Evolutionary conservation across 2,888 invertebrate species (phyloP).

Genomic region (Oxystoma pomonae): DNA sequence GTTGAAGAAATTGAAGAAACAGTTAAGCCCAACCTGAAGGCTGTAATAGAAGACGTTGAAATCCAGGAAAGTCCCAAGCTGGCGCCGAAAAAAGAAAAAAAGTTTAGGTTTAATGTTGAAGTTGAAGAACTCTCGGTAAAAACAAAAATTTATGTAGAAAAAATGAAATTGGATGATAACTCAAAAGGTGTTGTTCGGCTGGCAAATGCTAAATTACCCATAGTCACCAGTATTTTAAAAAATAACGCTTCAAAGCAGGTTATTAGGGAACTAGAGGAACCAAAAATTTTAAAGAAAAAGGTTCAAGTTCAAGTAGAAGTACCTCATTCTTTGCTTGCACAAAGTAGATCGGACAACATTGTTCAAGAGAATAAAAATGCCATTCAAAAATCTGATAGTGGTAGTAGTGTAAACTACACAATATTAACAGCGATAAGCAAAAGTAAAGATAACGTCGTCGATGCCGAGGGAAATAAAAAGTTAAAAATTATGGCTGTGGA

Average conservation of each 20-base stretch:
- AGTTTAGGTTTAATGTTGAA: conserved; percentile 44
- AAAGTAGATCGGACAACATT: not conserved
- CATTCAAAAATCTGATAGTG: conserved; percentile 11
- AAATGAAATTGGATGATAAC: conserved; percentile 17
- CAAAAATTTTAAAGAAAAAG: conserved; percentile 9
- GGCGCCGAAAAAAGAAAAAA: conserved; percentile 34
- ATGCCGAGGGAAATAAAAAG: conserved; percentile 8
- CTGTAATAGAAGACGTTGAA: conserved; percentile 54
- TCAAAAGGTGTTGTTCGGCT: conserved; percentile 28
- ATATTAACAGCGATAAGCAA: conserved; percentile 16
- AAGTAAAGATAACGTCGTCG: conserved; percentile 8
- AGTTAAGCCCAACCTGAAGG: conserved; percentile 51
- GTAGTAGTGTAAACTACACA: conserved; percentile 13
- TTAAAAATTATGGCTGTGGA: conserved; percentile 19
- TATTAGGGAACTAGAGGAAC: not conserved
- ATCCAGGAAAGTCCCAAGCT: conserved; percentile 54
- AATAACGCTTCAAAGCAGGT: conserved; percentile 22
- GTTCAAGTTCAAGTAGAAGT: too few species aligned
- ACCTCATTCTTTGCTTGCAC: too few species aligned
- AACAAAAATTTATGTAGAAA: conserved; percentile 15
- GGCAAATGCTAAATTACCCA: conserved; percentile 29
- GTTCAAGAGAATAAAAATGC: not conserved
- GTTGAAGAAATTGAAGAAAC: conserved; percentile 49
- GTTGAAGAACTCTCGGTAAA: conserved; percentile 33
- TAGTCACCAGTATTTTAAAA: conserved; percentile 34